Evolutionary conservation across 2,113 vertebrate genomes (phyloP), one percentile per base, ranked within the genome.

Genomic region (Falco punctatus): DNA sequence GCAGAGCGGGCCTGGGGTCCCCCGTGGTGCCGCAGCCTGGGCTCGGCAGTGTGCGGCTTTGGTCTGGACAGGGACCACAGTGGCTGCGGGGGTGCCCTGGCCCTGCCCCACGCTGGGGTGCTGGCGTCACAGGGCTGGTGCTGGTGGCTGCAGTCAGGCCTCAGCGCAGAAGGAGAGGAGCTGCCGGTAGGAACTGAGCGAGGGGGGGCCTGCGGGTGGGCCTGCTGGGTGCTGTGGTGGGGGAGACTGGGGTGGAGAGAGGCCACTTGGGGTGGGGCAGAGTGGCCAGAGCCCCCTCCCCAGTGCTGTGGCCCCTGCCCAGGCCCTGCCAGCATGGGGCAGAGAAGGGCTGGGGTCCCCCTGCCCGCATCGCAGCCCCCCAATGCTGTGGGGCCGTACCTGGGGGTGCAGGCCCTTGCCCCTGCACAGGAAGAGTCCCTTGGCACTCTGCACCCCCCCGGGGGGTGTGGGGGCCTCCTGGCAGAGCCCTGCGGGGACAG

Each of bases 121-220:
- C 61, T 9, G 48, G 79, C 8, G n/a, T 38, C 13, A 62, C 28
- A 4, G 46, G 32, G 26, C 8, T 9, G 10, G 19, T 14, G 52
- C 35, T 10, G 55, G 78, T 11, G 18, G 59, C 61, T 17, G 13
- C 1, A 2, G 9, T 92, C 79, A 74, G 91, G 92, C 93, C 80
- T 96, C 95, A 1, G 97, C 71, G 73, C 94, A 97, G 96, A 79
- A 97, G 49, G 58, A 97, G 59, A 40, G 95, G 85, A 80, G 94
- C 16, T 19, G 94, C 15, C 5, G 96, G 97, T 95, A 92, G 97
- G 92, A 96, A 96, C 90, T 51, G 97, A 95, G 90, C 11, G 27
- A 95, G 95, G 91, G 82, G 85, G 40, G 22, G 52, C 13, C 94
- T 3, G 90, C 20, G 92, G 62, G 71, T 33, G 83, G 94, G 87